A percentile compares a stretch with the other conserved stretches of the same genome.
Conservation (phyloP, 2,113 vertebrate genomes). For the Dicerorhinus sumatrensis region DNA sequence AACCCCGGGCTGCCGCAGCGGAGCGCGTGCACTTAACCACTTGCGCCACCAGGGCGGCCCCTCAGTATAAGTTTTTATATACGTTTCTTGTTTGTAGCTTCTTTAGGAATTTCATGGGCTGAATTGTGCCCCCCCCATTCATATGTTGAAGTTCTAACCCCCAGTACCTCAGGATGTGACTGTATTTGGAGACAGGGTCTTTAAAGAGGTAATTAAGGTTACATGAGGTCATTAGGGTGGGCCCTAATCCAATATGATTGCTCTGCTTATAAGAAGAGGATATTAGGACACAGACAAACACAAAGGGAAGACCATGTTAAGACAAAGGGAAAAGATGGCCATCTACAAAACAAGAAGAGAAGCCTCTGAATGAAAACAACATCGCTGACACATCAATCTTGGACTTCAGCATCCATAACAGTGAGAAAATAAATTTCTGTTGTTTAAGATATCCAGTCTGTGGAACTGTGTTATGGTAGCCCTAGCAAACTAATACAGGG, state of each 20-base stretch:
- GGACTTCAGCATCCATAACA: background rate
- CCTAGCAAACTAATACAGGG: background rate
- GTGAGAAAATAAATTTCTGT: background rate
- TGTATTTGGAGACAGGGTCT: background rate
- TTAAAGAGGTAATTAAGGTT: background rate
- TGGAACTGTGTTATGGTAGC: background rate
- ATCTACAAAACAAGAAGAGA: background rate
- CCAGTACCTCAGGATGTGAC: background rate
- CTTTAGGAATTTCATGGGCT: background rate
- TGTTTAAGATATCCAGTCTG: background rate
- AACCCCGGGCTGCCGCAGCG: no score
- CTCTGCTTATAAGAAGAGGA: background rate
- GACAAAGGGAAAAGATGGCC: background rate
- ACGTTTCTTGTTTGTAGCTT: constrained; percentile 2
- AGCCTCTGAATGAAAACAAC: background rate
- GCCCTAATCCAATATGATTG: background rate
- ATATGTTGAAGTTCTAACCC: background rate
- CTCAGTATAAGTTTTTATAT: constrained; percentile 22
- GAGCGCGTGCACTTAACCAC: no score
- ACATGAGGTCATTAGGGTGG: background rate
- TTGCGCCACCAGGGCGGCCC: no score
- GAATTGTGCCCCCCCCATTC: background rate
- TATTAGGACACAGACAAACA: background rate
- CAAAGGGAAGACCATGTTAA: background rate
- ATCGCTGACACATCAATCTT: background rate